Evolutionary conservation across 2,113 vertebrate genomes (phyloP), one percentile per base, ranked within the genome.

Genomic region (Gnathonemus longibarbis): DNA sequence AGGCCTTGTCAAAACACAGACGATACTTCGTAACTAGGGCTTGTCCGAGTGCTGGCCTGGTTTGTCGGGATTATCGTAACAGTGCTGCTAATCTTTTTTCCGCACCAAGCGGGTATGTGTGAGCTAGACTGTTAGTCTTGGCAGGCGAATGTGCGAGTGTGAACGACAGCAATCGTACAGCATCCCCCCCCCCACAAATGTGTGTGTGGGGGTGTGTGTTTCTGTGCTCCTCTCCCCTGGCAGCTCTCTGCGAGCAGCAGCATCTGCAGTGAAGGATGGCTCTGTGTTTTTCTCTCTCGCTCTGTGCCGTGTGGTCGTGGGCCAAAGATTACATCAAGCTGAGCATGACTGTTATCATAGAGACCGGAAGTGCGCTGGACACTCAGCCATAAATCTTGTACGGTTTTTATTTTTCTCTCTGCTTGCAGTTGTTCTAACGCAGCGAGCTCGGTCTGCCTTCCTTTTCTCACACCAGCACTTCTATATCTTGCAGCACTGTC

Each of bases 241-340:
- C 85, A 87, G 49, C 24, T 87, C 83, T 11, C 84, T n/a, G 84
- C 46, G 0, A 50, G 45, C 9, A 13, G 84, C 84, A 49, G 45
- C 84, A 31, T 85, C 84, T n/a, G 85, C 50, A 49, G 1, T 48
- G n/a, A 31, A 87, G 50, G 49, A 52, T 35, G n/a, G 27, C 84
- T 52, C 42, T 50, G 84, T 50, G 46, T 52, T 9, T 87, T 2
- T 15, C 70, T 77, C 70, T 39, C 49, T 87, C 27, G 15, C 50
- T 50, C 48, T 53, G 49, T 53, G 49, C 85, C 2, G 50, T 5
- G 24, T 11, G 46, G n/a, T 27, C 31, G 49, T 19, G 49, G 85
- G 85, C 49, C 85, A 87, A 53, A 53, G 85, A 52, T 87, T 87
- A 87, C 48, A 48, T 35, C 48, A 46, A 15, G 85, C 85, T 53